Evolutionary conservation across 2,797 vertebrate genomes (phyloP), one percentile per base, ranked within the genome.

Genomic region (Aphelocoma californica): DNA sequence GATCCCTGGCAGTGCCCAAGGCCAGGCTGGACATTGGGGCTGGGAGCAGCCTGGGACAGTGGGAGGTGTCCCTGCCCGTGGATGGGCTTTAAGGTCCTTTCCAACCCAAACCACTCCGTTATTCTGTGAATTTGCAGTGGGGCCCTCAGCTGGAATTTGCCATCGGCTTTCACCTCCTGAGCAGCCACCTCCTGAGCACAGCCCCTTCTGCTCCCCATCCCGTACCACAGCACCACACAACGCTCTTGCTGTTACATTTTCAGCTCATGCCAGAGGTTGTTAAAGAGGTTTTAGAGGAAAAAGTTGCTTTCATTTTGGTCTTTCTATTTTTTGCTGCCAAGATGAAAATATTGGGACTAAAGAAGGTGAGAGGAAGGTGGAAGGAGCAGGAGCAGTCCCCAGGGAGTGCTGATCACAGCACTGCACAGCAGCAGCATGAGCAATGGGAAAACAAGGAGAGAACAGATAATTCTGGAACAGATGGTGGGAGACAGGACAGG

Each of bases 241-340:
- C 0, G 0, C 44, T 44, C 44, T 44, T 44, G 44, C 44, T 44
- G 44, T 44, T 44, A 5, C 25, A 1, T 31, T 42, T 34, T 2
- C 57, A 65, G 21, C 81, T 66, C n/a, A 0, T 4, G 26, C 19
- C 61, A 62, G 23, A 28, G 31, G 19, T 5, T 51, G 36, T 1
- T 29, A 71, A 54, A 54, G 51, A 45, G 32, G 36, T 26, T 47
- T 16, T 7, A 38, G 14, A 42, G 36, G 14, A 7, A 23, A 79
- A 38, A 6, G 7, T 38, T 44, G 7, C 6, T 92, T 71, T 78
- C 70, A 61, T 1, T 64, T 53, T 44, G 45, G 10, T 42, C 57
- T 64, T 62, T 51, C 54, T 34, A 7, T 53, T 67, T 84, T 72
- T 53, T 45, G 48, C 54, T 81, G 54, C 69, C 69, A 29, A 32